A percentile compares a stretch with the other conserved stretches of the same genome.
Conservation (phyloP, 2,888 invertebrate species). For the Synanthedon tipuliformis region DNA sequence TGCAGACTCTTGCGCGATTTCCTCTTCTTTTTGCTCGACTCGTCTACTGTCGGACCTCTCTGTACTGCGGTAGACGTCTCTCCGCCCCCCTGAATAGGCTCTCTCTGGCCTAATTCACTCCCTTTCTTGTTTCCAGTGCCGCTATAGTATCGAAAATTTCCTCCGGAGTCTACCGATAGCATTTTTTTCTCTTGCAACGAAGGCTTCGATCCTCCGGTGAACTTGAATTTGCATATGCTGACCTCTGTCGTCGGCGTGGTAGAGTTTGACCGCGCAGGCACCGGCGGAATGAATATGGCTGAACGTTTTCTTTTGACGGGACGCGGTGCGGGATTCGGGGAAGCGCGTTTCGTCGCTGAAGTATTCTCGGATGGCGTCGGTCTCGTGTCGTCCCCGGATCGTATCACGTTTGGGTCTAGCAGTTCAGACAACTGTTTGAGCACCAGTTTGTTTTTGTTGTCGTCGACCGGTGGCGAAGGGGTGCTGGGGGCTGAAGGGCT, state of each 20-base stretch:
- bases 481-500: conserved; percentile 24
- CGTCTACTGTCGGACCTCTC: conserved; percentile 14
- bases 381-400: conserved; percentile 31
- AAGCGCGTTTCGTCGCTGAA: conserved; percentile 55
- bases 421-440: conserved; percentile 61
- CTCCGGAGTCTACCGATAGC: conserved; percentile 89
- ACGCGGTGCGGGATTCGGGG: conserved; percentile 42
- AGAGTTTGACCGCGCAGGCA: conserved; percentile 78
- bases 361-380: conserved; percentile 38
- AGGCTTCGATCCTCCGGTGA: conserved; percentile 91
- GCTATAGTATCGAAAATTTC: conserved; percentile 88
- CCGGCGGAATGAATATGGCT: conserved; percentile 86
- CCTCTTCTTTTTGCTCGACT: conserved; percentile 70
- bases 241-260: conserved; percentile 86
- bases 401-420: conserved; percentile 55
- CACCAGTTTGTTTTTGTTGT: conserved; percentile 49
- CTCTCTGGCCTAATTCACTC: conserved; percentile 82
- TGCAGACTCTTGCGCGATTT: conserved; percentile 86
- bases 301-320: conserved; percentile 80
- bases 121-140: conserved; percentile 87
- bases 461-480: conserved; percentile 52
- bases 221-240: conserved; percentile 93
- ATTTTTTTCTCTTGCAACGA: conserved; percentile 92
- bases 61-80: conserved; percentile 25
- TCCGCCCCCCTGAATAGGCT: conserved; percentile 67